These are phyloP conservation scores for Anthophora plumipes DNA, from an alignment of 2,888 invertebrate species.

Conservation along the genomic window DNA sequence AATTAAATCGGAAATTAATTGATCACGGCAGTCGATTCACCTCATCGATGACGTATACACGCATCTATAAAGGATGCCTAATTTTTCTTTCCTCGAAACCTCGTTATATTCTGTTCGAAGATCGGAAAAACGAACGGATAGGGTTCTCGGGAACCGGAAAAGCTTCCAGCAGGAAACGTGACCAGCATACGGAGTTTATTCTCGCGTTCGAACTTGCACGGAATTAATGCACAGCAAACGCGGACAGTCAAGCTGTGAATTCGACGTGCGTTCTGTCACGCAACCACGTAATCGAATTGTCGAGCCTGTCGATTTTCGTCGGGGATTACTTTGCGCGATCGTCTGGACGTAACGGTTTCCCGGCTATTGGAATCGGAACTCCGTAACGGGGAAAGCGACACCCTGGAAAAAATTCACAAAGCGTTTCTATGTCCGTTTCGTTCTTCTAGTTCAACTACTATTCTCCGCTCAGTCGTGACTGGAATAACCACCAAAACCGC, in stretches of 20 bases:
- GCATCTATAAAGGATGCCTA: conserved; percentile 13
- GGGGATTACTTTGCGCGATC: conserved; percentile 1
- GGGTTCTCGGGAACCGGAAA: background rate
- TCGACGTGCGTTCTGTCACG: conserved; percentile 8
- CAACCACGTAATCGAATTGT: conserved; percentile 46
- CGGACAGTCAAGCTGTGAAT: background rate
- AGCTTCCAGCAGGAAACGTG: background rate
- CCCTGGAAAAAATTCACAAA: background rate
- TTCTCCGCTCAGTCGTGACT: background rate
- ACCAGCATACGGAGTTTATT: background rate
- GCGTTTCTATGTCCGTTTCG: background rate
- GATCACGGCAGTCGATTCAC: conserved; percentile 38
- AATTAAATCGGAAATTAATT: conserved; percentile 59
- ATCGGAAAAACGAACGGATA: background rate
- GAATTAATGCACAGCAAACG: background rate
- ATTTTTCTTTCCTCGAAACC: too few species aligned
- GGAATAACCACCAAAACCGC: background rate
- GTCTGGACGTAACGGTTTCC: background rate
- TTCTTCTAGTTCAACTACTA: background rate
- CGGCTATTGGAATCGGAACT: background rate
- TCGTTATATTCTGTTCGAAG: background rate
- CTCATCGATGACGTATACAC: too few species aligned
- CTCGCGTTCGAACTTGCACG: background rate
- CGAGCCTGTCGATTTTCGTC: conserved; percentile 26
- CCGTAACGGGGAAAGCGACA: background rate